phyloP scores from a whole-genome alignment of 2,797 vertebrate genomes.

The Eutrigla gurnardus region DNA sequence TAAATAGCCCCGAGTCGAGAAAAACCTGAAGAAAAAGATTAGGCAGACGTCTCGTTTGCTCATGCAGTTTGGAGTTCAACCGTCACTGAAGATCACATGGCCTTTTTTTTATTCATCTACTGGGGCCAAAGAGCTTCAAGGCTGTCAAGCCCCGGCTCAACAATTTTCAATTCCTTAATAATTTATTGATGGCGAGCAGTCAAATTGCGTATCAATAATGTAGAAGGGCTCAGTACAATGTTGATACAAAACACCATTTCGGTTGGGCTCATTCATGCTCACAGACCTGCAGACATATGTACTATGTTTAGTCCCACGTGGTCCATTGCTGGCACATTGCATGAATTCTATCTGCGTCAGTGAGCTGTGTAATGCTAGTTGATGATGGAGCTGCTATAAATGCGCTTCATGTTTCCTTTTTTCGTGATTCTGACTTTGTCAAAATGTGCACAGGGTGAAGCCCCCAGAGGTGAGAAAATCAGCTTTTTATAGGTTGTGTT shows the following conservation, averaged over 20 bases:
- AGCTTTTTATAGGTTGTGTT: conserved; percentile 27
- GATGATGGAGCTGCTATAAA: conserved; percentile 55
- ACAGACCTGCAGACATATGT: conserved; percentile 73
- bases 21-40: conserved; percentile 38
- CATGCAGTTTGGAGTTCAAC: conserved; percentile 47
- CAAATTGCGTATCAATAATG: conserved; percentile 85
- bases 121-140: conserved; percentile 58
- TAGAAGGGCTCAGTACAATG: conserved; percentile 79
- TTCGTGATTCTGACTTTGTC: conserved; percentile 51
- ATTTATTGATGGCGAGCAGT: conserved; percentile 81
- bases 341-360: conserved; percentile 63
- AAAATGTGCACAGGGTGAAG: conserved; percentile 44
- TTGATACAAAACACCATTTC: conserved; percentile 81
- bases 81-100: conserved; percentile 48
- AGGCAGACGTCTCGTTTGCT: conserved; percentile 40
- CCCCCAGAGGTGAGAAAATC: conserved; percentile 36
- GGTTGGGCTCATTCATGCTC: conserved; percentile 71
- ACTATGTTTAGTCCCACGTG: conserved; percentile 72
- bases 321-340: conserved; percentile 55
- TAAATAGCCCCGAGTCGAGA: conserved; percentile 46
- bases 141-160: conserved; percentile 68
- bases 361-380: conserved; percentile 63
- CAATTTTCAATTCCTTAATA: conserved; percentile 81
- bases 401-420: conserved; percentile 51
- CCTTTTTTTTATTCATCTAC: conserved; percentile 57